Percentiles rank a stretch among this genome's conserved stretches.
Conservation (phyloP, 1,140 invertebrate species). For the Calliopsis andreniformis region DNA sequence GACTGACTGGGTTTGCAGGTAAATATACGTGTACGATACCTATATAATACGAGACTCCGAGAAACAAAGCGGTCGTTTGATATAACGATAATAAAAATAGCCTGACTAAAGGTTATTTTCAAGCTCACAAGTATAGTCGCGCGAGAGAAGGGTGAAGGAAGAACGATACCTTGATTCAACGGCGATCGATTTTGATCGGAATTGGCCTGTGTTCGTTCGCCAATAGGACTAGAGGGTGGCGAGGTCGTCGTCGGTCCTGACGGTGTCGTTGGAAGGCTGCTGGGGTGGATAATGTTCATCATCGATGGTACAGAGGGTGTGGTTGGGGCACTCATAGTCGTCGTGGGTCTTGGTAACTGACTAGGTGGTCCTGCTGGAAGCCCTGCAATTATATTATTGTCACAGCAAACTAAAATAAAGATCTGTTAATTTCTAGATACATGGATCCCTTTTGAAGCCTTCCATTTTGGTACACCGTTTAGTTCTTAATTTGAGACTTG, state of each 20-base stretch:
- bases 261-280: slow-evolving; percentile 73
- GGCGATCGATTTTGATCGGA: slow-evolving; percentile 60
- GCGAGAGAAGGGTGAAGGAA: not conserved
- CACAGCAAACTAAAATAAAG: no score
- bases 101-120: not conserved
- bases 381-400: slow-evolving; percentile 52
- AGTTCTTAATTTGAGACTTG: no score
- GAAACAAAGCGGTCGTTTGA: not conserved
- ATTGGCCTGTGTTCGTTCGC: slow-evolving; percentile 49
- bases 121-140: no score
- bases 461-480: no score
- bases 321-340: slow-evolving; percentile 76
- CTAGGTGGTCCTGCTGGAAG: slow-evolving; percentile 70
- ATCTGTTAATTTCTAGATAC: no score
- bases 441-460: no score
- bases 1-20: slow-evolving; percentile 57
- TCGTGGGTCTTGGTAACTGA: slow-evolving; percentile 71
- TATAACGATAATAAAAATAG: slow-evolving; percentile 19
- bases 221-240: slow-evolving; percentile 45
- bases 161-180: slow-evolving; percentile 64
- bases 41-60: not conserved
- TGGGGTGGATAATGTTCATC: slow-evolving; percentile 54
- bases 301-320: slow-evolving; percentile 70
- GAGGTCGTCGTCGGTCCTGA: slow-evolving; percentile 52
- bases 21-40: slow-evolving; percentile 57